Evolutionary conservation across 92 coral and sea anemone genomes (phyloP).

Genomic region (Porites lobata): DNA sequence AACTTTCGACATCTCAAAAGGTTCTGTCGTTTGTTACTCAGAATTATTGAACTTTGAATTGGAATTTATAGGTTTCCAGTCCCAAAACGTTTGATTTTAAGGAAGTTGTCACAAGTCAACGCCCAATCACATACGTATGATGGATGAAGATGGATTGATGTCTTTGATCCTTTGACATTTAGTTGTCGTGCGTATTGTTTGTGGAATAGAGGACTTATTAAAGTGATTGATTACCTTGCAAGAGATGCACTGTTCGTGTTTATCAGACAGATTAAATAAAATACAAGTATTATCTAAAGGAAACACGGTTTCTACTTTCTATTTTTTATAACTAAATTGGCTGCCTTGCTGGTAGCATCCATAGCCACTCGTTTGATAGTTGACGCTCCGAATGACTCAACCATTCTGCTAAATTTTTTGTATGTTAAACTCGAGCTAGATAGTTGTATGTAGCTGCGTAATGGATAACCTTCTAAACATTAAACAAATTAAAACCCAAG

Average conservation of each 20-base stretch:
- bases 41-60: background rate
- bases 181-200: background rate
- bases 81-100: background rate
- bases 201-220: background rate
- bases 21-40: background rate
- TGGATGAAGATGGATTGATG: constrained; percentile 7
- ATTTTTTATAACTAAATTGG: too few relatives aligned
- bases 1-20: background rate
- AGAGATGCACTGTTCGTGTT: background rate
- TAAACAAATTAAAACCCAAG: too few relatives aligned
- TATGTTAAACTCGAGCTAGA: too few relatives aligned
- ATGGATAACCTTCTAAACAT: too few relatives aligned
- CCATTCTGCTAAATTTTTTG: too few relatives aligned
- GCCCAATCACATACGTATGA: background rate
- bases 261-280: background rate
- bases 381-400: too few relatives aligned
- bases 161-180: background rate
- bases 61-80: too few relatives aligned
- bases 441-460: too few relatives aligned
- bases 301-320: too few relatives aligned
- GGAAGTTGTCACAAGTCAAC: background rate
- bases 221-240: background rate
- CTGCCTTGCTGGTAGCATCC: too few relatives aligned
- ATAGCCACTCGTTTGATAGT: too few relatives aligned
- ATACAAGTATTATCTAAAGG: background rate